Conservation (phyloP, 1,140 invertebrate species). For the Octopus bimaculoides region DNA sequence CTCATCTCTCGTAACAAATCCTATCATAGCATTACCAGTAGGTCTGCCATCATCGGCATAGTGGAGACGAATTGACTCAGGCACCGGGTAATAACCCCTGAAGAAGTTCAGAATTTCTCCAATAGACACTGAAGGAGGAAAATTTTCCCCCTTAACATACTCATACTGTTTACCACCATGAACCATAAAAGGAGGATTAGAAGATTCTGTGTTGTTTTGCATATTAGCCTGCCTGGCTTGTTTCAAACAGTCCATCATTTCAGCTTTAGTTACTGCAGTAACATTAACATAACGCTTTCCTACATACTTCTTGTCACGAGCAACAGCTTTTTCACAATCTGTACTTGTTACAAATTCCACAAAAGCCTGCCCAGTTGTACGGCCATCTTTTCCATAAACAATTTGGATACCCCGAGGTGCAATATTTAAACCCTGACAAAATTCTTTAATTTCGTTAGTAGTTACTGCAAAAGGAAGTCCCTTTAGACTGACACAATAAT, state of each 20-base stretch:
- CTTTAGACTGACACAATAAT: constrained; percentile 16
- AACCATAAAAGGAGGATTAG: constrained; percentile 5
- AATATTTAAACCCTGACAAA: constrained; percentile 22
- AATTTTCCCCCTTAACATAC: constrained; percentile 64
- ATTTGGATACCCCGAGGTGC: constrained; percentile 17
- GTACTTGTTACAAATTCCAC: constrained; percentile 74
- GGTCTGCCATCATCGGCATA: constrained; percentile 60
- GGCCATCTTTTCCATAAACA: constrained; percentile 22
- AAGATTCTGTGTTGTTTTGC: constrained; percentile 17
- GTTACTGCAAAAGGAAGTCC: constrained; percentile 17
- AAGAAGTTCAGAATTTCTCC: constrained; percentile 88
- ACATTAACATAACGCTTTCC: constrained; percentile 62
- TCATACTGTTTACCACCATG: constrained; percentile 23
- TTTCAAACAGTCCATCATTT: constrained; percentile 53
- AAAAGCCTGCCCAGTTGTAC: constrained; percentile 71
- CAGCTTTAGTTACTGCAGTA: constrained; percentile 65
- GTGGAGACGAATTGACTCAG: constrained; percentile 50
- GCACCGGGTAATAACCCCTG: constrained; percentile 50
- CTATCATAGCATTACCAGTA: constrained; percentile 84
- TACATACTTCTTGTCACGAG: constrained; percentile 22
- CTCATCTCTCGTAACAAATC: constrained; percentile 73
- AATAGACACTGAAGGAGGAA: constrained; percentile 79
- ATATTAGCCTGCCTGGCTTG: constrained; percentile 19
- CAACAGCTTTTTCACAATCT: constrained; percentile 69
- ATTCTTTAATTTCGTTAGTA: constrained; percentile 15